Evolutionary conservation across 92 coral and sea anemone genomes (phyloP).

Genomic region (Meandrina meandrites): DNA sequence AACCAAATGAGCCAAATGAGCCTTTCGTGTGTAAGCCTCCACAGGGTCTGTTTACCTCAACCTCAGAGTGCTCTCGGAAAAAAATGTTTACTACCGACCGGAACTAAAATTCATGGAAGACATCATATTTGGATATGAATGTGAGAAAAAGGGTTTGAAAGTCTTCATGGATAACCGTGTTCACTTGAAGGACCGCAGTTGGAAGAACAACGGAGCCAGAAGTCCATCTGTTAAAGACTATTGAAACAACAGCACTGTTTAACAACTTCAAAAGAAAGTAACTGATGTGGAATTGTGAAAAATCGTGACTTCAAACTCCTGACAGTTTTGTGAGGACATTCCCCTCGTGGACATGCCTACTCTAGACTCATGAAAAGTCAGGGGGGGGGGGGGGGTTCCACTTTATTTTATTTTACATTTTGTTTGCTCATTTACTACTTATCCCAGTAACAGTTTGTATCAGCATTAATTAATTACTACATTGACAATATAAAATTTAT

Average conservation of each 20-base stretch:
- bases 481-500: no score
- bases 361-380: background rate
- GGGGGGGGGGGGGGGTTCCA: no score
- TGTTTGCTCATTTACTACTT: background rate
- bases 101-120: constrained; percentile 40
- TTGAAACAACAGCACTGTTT: no score
- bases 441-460: no score
- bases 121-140: constrained; percentile 56
- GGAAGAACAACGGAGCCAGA: constrained; percentile 34
- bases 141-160: constrained; percentile 38
- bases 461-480: no score
- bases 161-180: constrained; percentile 41
- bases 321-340: no score
- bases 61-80: constrained; percentile 4
- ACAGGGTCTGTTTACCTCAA: constrained; percentile 42
- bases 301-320: no score
- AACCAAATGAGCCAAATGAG: background rate
- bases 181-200: background rate
- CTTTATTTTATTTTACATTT: no score
- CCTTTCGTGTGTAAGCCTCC: constrained; percentile 40
- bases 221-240: constrained; percentile 20
- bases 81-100: constrained; percentile 48
- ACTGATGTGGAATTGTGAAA: no score
- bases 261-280: no score
- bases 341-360: no score